Evolutionary conservation across 2,113 vertebrate species (phyloP), one percentile per base, ranked within the genome.

Genomic region (rat (Rattus norvegicus)): DNA sequence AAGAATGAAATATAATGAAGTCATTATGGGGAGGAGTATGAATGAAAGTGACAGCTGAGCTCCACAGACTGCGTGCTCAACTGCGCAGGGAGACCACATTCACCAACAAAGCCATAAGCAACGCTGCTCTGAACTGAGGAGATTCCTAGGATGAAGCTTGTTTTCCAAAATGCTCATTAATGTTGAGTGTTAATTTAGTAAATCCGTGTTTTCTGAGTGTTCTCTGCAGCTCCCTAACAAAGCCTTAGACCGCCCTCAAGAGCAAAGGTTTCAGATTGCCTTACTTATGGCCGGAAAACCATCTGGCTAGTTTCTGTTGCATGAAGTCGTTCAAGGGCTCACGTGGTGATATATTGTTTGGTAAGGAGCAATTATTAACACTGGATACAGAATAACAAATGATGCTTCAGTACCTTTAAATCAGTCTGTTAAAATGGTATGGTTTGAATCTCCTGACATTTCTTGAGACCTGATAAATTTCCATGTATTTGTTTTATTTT

Each of bases 1-100:
- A 9, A 90, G 43, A 93, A 77, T 89, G 26, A 89, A 76, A 97
- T 33, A 86, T 52, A 90, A 95, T 88, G 75, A 94, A 96, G 75
- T 43, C n/a, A 87, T 81, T 61, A 93, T 86, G 83, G 52, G 94
- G 65, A 7, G 24, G 80, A 70, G 11, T 39, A 39, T 43, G 43
- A 94, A 65, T 33, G 22, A 76, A 83, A 63, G n/a, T 43, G 16
- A 69, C 92, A 43, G 72, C 36, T 49, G 8, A 61, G 49, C 7
- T 80, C 70, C 72, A 88, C 90, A 89, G 10, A 61, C 79, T 63
- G 54, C 17, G 33, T 54, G 83, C 92, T 91, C 81, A 83, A 72
- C 9, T 30, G 28, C n/a, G 39, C 26, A 7, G 47, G 36, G 24
- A 69, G n/a, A 13, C 26, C 30, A 12, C 14, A 65, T 36, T 63